Evolutionary conservation across 2,113 vertebrate genomes (phyloP).

Genomic region (Sinocyclocheilus rhinocerous): DNA sequence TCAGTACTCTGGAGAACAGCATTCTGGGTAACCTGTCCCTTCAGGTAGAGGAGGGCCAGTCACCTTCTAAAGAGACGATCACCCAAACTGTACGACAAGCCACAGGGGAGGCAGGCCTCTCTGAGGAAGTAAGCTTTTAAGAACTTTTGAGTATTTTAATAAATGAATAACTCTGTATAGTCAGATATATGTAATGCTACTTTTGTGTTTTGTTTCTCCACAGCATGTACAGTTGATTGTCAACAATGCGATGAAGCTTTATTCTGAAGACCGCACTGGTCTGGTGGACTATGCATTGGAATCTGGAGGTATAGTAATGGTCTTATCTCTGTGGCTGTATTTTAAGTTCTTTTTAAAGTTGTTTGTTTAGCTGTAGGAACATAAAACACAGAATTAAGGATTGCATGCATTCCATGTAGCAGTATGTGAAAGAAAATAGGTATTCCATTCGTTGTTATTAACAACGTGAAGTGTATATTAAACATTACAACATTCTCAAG

Average conservation of each 20-base stretch:
- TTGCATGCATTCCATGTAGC: too few relatives aligned
- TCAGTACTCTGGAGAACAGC: slow-evolving; percentile 78
- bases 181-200: neutral
- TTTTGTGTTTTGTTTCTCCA: neutral
- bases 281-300: slow-evolving; percentile 94
- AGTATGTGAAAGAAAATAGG: too few relatives aligned
- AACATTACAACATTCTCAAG: too few relatives aligned
- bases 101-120: slow-evolving; percentile 75
- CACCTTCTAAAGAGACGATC: slow-evolving; percentile 59
- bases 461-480: too few relatives aligned
- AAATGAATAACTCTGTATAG: neutral
- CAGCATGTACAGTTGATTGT: slow-evolving; percentile 85
- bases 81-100: slow-evolving; percentile 61
- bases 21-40: slow-evolving; percentile 81
- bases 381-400: neutral
- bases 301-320: slow-evolving; percentile 81
- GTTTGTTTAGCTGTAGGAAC: neutral
- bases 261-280: slow-evolving; percentile 89
- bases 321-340: slow-evolving; percentile 1
- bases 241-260: slow-evolving; percentile 82
- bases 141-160: neutral
- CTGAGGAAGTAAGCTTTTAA: slow-evolving; percentile 76
- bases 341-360: neutral
- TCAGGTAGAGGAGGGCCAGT: slow-evolving; percentile 69
- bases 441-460: too few relatives aligned